Percentiles rank a stretch among this genome's conserved stretches.
Evolutionary conservation across 2,888 invertebrate genomes (phyloP).

Genomic region (Leptinotarsa haldemani): DNA sequence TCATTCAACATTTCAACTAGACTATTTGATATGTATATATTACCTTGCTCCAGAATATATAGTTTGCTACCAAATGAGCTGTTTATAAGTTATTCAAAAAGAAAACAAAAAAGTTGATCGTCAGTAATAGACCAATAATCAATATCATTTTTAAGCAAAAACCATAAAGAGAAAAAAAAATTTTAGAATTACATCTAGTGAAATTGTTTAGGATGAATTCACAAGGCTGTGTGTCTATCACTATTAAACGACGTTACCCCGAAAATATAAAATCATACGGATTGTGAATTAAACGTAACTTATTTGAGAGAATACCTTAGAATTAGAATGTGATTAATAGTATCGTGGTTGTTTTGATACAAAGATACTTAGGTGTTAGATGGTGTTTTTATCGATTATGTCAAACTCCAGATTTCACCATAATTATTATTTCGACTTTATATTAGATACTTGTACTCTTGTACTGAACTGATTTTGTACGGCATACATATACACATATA

Average conservation of each 20-base stretch:
- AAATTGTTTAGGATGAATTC: background rate
- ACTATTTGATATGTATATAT: no score
- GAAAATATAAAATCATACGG: background rate
- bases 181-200: background rate
- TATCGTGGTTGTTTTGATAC: no score
- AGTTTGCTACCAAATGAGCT: background rate
- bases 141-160: background rate
- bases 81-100: background rate
- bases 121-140: background rate
- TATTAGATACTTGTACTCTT: background rate
- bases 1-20: no score
- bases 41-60: no score
- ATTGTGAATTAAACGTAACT: background rate
- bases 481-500: no score
- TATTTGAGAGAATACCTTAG: background rate
- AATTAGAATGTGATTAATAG: no score
- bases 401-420: background rate
- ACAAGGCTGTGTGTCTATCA: background rate
- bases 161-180: background rate
- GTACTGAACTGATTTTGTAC: background rate
- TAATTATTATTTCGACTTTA: background rate
- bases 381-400: no score
- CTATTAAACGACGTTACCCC: background rate
- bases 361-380: no score
- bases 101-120: background rate